Conservation (phyloP, 2,888 invertebrate species). For the Enchytraeus crypticus region DNA sequence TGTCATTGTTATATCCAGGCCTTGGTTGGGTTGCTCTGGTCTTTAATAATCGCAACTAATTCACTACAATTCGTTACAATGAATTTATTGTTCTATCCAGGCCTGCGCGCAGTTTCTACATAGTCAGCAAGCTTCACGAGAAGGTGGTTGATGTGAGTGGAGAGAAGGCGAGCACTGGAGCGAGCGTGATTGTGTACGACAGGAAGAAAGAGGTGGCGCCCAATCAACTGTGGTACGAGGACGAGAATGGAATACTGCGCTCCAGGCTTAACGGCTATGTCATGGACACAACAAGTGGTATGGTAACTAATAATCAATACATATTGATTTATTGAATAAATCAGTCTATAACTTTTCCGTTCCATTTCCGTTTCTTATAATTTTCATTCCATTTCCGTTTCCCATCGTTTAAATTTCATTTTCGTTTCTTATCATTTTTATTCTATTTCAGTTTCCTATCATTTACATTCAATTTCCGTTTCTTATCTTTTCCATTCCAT, state of each 20-base stretch:
- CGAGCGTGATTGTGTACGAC: conserved; percentile 11
- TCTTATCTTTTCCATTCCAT: too few species aligned
- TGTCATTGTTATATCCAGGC: too few species aligned
- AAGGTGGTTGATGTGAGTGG: conserved; percentile 12
- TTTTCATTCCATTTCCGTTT: not conserved
- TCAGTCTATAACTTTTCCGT: not conserved
- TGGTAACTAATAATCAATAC: not conserved
- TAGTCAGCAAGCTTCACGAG: conserved; percentile 2
- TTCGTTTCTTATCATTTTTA: too few species aligned
- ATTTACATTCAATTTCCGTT: too few species aligned
- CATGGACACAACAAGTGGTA: not conserved
- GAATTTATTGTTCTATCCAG: too few species aligned
- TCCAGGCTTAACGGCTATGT: conserved; percentile 14
- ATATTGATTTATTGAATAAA: not conserved
- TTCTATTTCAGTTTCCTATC: too few species aligned
- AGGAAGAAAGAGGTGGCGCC: not conserved
- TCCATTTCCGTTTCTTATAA: not conserved
- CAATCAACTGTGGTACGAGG: conserved; percentile 19
- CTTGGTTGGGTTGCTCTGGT: too few species aligned
- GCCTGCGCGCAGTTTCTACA: not conserved
- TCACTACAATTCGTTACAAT: too few species aligned
- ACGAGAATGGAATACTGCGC: conserved; percentile 7
- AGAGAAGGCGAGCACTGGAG: not conserved
- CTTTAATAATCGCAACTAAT: too few species aligned
- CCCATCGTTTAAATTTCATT: too few species aligned